Evolutionary conservation across 2,113 vertebrate genomes (phyloP).

Genomic region (Atrichornis clamosus): DNA sequence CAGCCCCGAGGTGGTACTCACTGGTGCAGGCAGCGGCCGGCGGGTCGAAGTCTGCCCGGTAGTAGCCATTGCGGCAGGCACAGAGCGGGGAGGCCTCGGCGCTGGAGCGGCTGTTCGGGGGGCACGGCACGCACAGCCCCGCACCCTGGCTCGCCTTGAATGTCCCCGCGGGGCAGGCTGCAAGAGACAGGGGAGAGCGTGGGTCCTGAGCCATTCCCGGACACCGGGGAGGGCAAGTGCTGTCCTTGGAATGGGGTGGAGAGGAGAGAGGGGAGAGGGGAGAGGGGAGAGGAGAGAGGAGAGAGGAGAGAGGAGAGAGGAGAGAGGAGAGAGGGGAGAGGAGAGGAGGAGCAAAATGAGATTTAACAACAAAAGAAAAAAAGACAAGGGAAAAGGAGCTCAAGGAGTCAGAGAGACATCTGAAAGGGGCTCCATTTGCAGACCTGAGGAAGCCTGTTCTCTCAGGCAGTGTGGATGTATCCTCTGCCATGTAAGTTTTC

Average conservation of each 20-base stretch:
- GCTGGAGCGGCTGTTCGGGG: conserved; percentile 90
- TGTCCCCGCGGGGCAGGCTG: conserved; percentile 92
- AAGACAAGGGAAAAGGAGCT: too few relatives aligned
- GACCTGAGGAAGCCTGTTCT: background rate
- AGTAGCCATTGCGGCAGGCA: conserved; percentile 92
- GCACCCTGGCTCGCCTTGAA: conserved; percentile 94
- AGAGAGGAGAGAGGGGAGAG: too few relatives aligned
- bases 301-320: too few relatives aligned
- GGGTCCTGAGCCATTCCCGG: rapidly evolving
- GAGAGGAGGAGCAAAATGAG: background rate
- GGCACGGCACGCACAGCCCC: conserved; percentile 86
- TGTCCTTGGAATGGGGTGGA: background rate
- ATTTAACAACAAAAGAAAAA: background rate
- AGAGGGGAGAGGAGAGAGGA: background rate
- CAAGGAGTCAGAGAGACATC: background rate
- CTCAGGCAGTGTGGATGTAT: background rate
- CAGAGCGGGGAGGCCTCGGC: conserved; percentile 89
- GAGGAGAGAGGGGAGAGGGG: background rate
- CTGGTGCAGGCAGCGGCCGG: conserved; percentile 92
- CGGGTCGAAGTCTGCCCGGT: conserved; percentile 87
- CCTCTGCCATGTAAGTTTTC: background rate
- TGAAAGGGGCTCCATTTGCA: background rate
- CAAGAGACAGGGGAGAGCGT: background rate
- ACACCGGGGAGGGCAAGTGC: rapidly evolving
- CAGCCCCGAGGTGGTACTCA: conserved; percentile 70